phyloP scores from a whole-genome alignment of 2,113 vertebrate species.

The Phrynocephalus versicolor region DNA sequence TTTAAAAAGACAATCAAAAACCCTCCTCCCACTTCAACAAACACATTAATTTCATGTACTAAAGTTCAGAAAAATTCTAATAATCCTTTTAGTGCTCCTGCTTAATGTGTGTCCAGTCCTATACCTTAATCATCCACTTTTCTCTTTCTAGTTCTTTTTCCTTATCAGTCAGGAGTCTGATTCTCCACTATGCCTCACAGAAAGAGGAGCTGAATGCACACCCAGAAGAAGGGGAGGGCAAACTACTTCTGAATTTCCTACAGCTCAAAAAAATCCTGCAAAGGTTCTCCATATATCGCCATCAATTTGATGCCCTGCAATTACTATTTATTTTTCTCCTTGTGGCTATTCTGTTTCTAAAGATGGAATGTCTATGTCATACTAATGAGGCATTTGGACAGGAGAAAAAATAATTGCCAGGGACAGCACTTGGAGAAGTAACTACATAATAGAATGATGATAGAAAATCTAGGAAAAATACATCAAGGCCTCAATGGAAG shows the following conservation, averaged over 20 bases:
- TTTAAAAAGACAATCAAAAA: neutral
- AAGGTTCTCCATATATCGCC: too few relatives aligned
- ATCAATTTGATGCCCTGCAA: too few relatives aligned
- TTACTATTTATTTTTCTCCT: neutral
- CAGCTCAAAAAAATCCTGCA: too few relatives aligned
- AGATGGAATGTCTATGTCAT: too few relatives aligned
- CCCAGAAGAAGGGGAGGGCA: constrained; percentile 2
- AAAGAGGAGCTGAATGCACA: too few relatives aligned
- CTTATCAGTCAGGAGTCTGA: constrained; percentile 1
- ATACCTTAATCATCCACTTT: neutral
- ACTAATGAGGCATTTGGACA: too few relatives aligned
- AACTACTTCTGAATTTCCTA: neutral
- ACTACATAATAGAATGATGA: neutral
- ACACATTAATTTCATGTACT: constrained; percentile 10
- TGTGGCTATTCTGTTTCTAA: too few relatives aligned
- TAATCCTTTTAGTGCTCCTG: constrained; percentile 18
- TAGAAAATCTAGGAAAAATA: constrained; percentile 28
- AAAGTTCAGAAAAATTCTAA: neutral
- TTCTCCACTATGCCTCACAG: too few relatives aligned
- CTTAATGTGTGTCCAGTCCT: neutral
- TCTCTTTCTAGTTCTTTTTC: neutral
- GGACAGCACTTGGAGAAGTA: neutral
- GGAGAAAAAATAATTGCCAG: constrained; percentile 23
- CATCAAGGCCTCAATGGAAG: too few relatives aligned
- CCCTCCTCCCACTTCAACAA: constrained; percentile 19